Base-by-base conservation (phyloP, 2,888 invertebrate species). In the Stegana nigrithorax region DNA sequence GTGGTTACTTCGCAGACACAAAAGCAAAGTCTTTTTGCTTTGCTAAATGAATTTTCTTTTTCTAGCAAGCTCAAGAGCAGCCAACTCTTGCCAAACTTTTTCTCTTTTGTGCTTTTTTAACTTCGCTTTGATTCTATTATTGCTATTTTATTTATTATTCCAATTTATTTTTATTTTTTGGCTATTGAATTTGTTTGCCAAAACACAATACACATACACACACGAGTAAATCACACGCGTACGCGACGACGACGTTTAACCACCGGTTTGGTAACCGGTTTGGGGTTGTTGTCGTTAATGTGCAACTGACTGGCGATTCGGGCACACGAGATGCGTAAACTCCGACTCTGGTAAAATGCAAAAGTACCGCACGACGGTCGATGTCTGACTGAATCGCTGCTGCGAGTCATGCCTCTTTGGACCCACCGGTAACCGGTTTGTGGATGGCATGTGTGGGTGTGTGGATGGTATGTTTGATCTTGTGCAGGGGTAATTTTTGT, bases 1-100 rank as follows among this genome's bases (percentile, higher is more conserved):
- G 83, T 82, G 82, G 77, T 80, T 76, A 77, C 78, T 73, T 70
- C 69, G 75, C 66, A 69, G 68, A 67, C 66, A 58, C 59, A 53
- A 55, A 59, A 60, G 62, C 68, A 32, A 59, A 64, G 63, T 61
- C 59, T 29, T 4, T n/a, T 8, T 10, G 17, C 44, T 47, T 25
- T 47, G 19, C 47, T 47, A 5, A 45, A 21, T 45, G 5, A 23
- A n/a, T 47, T 47, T 47, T 6, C 21, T 47, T 47, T 6, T 42
- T 8, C 12, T 26, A 57, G n/a, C 70, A n/a, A n/a, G n/a, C n/a
- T n/a, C n/a, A n/a, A n/a, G n/a, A n/a, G n/a, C n/a, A n/a, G n/a
- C n/a, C n/a, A n/a, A n/a, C n/a, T n/a, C n/a, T 55, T 66, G 69
- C 73, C 71, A 70, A 72, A 75, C 73, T 74, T 69, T 12, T 42